A percentile compares a stretch with the other conserved stretches of the same genome.
Conservation (phyloP, 2,888 invertebrate genomes). For the Epistrophe grossulariae region DNA sequence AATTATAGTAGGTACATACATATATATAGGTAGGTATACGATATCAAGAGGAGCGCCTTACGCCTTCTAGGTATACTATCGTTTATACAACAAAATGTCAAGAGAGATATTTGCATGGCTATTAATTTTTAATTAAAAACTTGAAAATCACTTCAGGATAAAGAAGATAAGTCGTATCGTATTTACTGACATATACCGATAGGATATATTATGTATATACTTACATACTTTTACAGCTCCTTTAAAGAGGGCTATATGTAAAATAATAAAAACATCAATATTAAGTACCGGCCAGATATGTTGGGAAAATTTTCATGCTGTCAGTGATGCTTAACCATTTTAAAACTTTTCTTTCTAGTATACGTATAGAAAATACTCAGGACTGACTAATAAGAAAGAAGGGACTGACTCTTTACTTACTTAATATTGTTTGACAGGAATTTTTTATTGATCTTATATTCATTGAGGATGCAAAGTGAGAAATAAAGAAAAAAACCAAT, state of each 20-base stretch:
- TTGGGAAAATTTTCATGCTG: not conserved
- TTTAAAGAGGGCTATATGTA: not conserved
- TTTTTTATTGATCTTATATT: not conserved
- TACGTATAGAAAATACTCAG: not conserved
- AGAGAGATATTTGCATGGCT: conserved; percentile 61
- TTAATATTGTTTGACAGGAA: not conserved
- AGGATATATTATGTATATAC: not conserved
- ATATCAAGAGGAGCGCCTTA: not conserved
- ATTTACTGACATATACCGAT: not conserved
- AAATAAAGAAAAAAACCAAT: not conserved
- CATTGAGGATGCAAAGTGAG: not conserved
- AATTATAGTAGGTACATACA: not conserved
- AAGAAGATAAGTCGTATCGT: conserved; percentile 8
- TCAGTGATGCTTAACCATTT: not conserved
- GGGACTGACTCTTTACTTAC: too few species aligned
- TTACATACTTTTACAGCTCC: not conserved
- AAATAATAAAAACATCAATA: conserved; percentile 27
- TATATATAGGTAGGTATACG: not conserved
- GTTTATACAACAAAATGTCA: conserved; percentile 50
- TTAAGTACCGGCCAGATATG: conserved; percentile 16
- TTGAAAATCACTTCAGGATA: conserved; percentile 62
- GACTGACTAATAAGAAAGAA: not conserved
- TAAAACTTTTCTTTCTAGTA: not conserved
- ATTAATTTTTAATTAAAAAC: conserved; percentile 75
- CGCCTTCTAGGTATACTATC: conserved; percentile 27